Evolutionary conservation across 2,113 vertebrate genomes (phyloP).

Genomic region (Lethenteron camtschaticum): DNA sequence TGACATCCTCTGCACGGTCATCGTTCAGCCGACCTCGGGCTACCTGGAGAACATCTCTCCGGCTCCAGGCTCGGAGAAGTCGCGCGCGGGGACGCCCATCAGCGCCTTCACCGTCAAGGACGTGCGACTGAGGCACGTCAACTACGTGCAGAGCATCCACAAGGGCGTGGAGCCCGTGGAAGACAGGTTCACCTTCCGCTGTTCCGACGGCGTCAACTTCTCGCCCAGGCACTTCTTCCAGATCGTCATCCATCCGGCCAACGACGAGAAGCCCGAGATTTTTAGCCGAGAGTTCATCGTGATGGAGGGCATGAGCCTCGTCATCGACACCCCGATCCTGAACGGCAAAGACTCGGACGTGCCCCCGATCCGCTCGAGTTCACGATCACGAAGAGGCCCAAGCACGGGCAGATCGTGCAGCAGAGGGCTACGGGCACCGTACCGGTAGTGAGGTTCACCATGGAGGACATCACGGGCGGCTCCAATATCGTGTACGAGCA

Average conservation of each 20-base stretch:
- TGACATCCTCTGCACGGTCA: conserved; percentile 22
- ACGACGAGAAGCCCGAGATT: conserved; percentile 22
- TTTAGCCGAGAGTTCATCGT: conserved; percentile 19
- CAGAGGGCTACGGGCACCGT: conserved; percentile 17
- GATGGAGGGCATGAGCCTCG: conserved; percentile 25
- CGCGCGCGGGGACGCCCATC: conserved; percentile 17
- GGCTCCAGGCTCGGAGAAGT: conserved; percentile 20
- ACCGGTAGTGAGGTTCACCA: conserved; percentile 18
- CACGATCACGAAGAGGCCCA: conserved; percentile 17
- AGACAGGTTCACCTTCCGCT: conserved; percentile 22
- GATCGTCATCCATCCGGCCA: conserved; percentile 20
- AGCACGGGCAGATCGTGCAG: conserved; percentile 18
- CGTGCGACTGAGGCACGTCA: conserved; percentile 15
- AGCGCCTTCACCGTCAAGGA: conserved; percentile 25
- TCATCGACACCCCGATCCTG: conserved; percentile 21
- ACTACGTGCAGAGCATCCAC: conserved; percentile 27
- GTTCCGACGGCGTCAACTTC: conserved; percentile 22
- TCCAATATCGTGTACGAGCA: conserved; percentile 25
- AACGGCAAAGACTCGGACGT: conserved; percentile 19
- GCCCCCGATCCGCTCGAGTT: conserved; percentile 19
- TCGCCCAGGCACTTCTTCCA: conserved; percentile 20
- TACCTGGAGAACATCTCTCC: conserved; percentile 25
- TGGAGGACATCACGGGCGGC: conserved; percentile 20
- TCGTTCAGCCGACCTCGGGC: conserved; percentile 19
- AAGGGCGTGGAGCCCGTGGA: conserved; percentile 18